Base-by-base conservation (phyloP, 2,888 invertebrate species). In the Lithophane semibrunnea region DNA sequence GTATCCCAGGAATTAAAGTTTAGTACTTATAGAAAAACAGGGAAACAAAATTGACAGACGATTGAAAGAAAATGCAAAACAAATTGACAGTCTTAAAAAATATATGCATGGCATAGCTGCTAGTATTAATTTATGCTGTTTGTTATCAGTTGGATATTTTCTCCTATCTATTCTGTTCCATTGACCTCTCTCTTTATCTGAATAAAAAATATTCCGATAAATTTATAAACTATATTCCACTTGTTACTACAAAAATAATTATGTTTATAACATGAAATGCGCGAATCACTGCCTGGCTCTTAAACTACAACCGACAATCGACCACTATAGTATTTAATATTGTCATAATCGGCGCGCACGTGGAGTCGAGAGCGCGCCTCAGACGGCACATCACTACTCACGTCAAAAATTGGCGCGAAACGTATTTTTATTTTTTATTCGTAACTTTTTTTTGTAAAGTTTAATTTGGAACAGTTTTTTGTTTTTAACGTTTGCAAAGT, bases 371-470 rank as follows among this genome's bases (percentile, higher is more conserved):
- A 87, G 84, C 89, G 88, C 91, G 89, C 80, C 71, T 74, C 89
- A 86, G 77, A 84, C 84, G 67, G 86, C 85, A 85, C 88, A 83
- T 77, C 85, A 84, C 84, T 77, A 84, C 70, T 80, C 73, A 81
- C 88, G 87, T 89, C 88, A 88, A 82, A 88, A 88, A 86, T 92
- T 91, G 91, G 91, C 93, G 93, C 82, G 88, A 88, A 88, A 79
- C 81, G 70, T 78, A 64, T 64, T 77, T 79, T 80, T 64, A 71
- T 69, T 73, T 73, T 81, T 66, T 24, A 71, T 67, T 64, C n/a
- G 2, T 2, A 73, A 63, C 60, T 65, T 69, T 80, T 65, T 82
- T 73, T 75, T 56, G 3, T 0, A 24, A 49, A 10, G 77, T 83
- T 64, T 21, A 71, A 49, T 44, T 63, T 0, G 18, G 56, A 72